Conservation (phyloP, 2,797 vertebrate species). For the Apogon hyalosoma region DNA sequence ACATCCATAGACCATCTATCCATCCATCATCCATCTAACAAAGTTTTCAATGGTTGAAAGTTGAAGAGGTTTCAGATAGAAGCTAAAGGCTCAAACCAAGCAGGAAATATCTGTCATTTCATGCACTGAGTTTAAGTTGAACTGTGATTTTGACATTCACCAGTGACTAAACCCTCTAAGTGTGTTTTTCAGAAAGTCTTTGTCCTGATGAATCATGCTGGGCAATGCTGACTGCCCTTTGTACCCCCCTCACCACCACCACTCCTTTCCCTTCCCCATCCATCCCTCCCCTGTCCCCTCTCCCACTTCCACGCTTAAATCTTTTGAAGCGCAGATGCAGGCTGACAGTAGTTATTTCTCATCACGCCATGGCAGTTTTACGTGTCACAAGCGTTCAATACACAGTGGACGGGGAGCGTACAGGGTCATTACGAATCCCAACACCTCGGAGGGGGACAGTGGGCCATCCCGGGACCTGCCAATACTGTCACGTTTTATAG, state of each 20-base stretch:
- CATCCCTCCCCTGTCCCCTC: conserved; percentile 27
- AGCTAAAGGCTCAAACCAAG: too few species aligned
- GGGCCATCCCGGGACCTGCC: conserved; percentile 77
- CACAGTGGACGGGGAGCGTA: conserved; percentile 82
- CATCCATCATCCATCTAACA: too few species aligned
- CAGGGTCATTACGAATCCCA: conserved; percentile 82
- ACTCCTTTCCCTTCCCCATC: conserved; percentile 28
- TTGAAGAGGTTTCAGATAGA: too few species aligned
- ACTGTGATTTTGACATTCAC: conserved; percentile 13
- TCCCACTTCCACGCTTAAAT: conserved; percentile 84
- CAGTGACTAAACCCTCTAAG: conserved; percentile 14
- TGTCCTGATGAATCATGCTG: conserved; percentile 56
- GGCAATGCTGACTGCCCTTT: conserved; percentile 45
- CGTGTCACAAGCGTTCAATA: conserved; percentile 88
- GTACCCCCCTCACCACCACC: conserved; percentile 20
- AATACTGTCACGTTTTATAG: conserved; percentile 83
- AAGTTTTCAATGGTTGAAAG: too few species aligned
- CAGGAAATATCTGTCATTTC: too few species aligned
- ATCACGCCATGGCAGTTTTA: conserved; percentile 83
- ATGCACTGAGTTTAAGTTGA: neutral
- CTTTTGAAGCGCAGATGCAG: conserved; percentile 80
- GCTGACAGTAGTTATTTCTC: conserved; percentile 90
- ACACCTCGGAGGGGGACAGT: conserved; percentile 70
- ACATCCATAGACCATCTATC: too few species aligned
- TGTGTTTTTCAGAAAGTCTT: conserved; percentile 31